These are phyloP conservation scores for Gonioctena quinquepunctata DNA, from an alignment of 1,140 invertebrate genomes.

Conservation along the genomic window DNA sequence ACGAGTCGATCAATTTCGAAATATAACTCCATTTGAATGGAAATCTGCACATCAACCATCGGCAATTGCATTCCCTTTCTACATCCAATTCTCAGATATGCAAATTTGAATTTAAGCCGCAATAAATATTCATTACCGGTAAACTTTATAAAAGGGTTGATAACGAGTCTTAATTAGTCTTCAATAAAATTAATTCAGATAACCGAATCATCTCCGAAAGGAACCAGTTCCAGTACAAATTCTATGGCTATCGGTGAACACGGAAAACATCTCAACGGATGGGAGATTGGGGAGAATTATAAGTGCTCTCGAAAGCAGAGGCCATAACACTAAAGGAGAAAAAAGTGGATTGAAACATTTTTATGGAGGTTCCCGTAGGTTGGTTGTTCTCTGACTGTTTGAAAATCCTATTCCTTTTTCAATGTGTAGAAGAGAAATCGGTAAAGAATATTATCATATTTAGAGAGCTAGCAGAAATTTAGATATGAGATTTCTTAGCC, in stretches of 20 bases:
- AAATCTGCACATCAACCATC: background rate
- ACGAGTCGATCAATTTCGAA: too few species aligned
- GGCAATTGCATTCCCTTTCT: background rate
- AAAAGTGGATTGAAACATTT: background rate
- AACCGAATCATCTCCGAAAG: constrained; percentile 4
- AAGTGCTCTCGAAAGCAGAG: background rate
- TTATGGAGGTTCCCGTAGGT: background rate
- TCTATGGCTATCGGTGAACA: constrained; percentile 30
- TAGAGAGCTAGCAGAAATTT: too few species aligned
- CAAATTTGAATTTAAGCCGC: constrained; percentile 10
- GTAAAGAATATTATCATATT: too few species aligned
- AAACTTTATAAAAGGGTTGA: constrained; percentile 32
- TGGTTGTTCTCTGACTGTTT: too few species aligned
- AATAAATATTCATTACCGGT: constrained; percentile 35
- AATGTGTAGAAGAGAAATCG: too few species aligned
- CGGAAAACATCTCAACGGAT: constrained; percentile 25
- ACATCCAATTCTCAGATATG: too few species aligned
- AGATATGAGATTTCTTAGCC: too few species aligned
- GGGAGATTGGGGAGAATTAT: background rate
- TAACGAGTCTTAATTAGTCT: constrained; percentile 34
- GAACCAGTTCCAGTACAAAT: constrained; percentile 29
- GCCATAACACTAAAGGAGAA: background rate
- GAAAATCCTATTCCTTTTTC: too few species aligned
- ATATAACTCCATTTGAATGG: background rate
- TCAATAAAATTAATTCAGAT: constrained; percentile 32